Evolutionary conservation across 2,797 vertebrate genomes (phyloP).

Genomic region (Silurus aristotelis): DNA sequence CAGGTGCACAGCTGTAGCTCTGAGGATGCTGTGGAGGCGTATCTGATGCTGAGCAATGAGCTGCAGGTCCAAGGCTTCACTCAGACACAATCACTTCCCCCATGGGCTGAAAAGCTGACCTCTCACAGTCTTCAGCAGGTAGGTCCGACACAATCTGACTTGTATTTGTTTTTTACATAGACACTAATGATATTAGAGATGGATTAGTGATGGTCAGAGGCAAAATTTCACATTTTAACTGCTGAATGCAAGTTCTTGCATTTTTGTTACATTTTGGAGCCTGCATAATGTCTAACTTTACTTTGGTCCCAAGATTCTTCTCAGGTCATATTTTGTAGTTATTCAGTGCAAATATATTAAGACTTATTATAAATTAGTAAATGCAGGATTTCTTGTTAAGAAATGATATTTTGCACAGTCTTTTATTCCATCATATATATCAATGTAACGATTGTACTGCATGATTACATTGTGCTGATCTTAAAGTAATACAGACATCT

Average conservation of each 20-base stretch:
- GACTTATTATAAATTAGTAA: not conserved
- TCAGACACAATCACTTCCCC: constrained; percentile 56
- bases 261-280: not conserved
- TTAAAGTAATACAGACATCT: not conserved
- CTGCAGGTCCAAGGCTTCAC: constrained; percentile 65
- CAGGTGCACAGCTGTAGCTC: constrained; percentile 66
- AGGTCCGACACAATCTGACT: constrained; percentile 21
- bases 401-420: not conserved
- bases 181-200: not conserved
- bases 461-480: no score
- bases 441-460: not conserved
- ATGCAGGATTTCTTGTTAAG: not conserved
- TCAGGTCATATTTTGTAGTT: not conserved
- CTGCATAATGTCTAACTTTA: not conserved
- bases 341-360: not conserved
- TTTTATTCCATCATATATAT: not conserved
- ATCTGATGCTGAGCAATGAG: constrained; percentile 62
- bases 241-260: not conserved
- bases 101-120: constrained; percentile 64
- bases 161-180: not conserved
- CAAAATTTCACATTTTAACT: not conserved
- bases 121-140: constrained; percentile 80
- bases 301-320: not conserved
- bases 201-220: not conserved
- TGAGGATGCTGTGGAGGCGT: constrained; percentile 75